A percentile compares a stretch with the other conserved stretches of the same genome.
These are phyloP conservation scores for Oasisia sp. DNA, from an alignment of 2,888 invertebrate species.

Conservation along the genomic window DNA sequence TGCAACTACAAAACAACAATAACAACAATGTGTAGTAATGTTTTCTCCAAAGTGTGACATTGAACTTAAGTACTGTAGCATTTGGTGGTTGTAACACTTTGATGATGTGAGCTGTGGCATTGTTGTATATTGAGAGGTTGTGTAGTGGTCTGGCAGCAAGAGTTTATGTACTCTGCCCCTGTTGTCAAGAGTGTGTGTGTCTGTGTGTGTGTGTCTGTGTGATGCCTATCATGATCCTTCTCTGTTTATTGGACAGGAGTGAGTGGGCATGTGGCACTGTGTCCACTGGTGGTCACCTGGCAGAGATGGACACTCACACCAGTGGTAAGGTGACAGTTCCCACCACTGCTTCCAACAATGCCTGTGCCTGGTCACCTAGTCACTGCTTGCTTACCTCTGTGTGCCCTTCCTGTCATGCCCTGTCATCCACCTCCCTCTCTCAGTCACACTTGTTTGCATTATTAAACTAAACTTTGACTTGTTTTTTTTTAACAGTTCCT, in stretches of 20 bases:
- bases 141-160: background rate
- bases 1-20: no score
- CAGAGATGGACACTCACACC: slow-evolving; percentile 17
- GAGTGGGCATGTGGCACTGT: slow-evolving; percentile 13
- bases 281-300: slow-evolving; percentile 13
- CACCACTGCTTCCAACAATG: slow-evolving; percentile 5
- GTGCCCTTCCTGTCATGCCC: background rate
- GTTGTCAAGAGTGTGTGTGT: background rate
- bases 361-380: background rate
- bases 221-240: background rate
- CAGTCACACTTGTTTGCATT: no score
- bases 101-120: background rate
- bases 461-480: no score
- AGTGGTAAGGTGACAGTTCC: slow-evolving; percentile 17
- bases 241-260: slow-evolving; percentile 17
- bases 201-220: background rate
- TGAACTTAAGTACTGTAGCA: background rate
- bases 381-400: background rate
- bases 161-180: background rate
- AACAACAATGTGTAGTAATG: no score
- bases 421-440: no score
- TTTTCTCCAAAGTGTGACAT: no score
- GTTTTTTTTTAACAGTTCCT: no score
- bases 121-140: background rate
- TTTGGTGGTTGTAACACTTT: background rate